Percentiles rank a stretch among this genome's conserved stretches.
Evolutionary conservation across 2,888 invertebrate species (phyloP).

Genomic region (Drosophila rellima): DNA sequence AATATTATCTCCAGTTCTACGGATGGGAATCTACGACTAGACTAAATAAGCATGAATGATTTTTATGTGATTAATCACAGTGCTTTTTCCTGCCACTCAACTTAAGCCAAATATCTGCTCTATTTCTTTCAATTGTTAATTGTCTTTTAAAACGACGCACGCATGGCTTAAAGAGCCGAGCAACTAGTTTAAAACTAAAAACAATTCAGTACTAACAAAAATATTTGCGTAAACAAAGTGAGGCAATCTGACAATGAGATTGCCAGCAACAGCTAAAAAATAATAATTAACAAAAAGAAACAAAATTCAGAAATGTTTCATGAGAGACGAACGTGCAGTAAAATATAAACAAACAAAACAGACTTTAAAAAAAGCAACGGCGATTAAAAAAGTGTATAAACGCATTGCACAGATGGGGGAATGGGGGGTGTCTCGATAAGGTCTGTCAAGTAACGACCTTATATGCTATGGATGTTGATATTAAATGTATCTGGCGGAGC

Average conservation of each 20-base stretch:
- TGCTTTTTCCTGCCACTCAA: constrained; percentile 13
- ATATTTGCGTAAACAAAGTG: constrained; percentile 42
- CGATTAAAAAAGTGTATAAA: constrained; percentile 31
- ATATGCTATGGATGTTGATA: constrained; percentile 65
- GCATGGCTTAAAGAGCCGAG: constrained; percentile 1
- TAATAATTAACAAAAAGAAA: constrained; percentile 36
- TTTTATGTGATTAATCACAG: not conserved
- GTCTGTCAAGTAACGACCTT: constrained; percentile 79
- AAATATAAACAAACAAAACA: constrained; percentile 48
- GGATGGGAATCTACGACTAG: not conserved
- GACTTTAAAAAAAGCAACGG: constrained; percentile 46
- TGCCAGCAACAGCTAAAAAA: constrained; percentile 26
- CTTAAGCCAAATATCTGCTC: constrained; percentile 18
- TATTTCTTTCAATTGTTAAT: not conserved
- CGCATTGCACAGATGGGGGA: constrained; percentile 9
- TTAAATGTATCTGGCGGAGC: constrained; percentile 58
- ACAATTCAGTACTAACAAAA: constrained; percentile 22
- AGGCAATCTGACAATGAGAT: constrained; percentile 69
- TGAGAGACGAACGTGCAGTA: constrained; percentile 43
- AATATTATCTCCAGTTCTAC: not conserved
- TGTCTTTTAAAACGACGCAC: constrained; percentile 10
- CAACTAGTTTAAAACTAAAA: constrained; percentile 4
- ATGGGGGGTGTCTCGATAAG: constrained; percentile 44
- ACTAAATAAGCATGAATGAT: not conserved
- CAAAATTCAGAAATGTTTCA: constrained; percentile 31